Evolutionary conservation across 1,140 invertebrate genomes (phyloP).

Genomic region (Elymnias hypermnestra): DNA sequence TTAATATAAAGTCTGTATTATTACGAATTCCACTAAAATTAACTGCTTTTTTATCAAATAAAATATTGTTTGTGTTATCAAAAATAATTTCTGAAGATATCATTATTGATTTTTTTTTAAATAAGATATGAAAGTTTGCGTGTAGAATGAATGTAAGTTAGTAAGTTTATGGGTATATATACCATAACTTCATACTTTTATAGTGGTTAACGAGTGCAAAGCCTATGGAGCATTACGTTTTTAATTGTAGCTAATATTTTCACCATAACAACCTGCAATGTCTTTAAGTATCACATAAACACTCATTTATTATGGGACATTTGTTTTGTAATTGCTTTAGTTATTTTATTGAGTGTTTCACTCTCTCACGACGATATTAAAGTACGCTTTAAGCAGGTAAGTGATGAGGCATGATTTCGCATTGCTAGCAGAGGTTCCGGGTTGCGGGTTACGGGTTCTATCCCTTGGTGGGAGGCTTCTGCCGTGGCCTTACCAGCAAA

Average conservation of each 20-base stretch:
- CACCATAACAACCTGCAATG: neutral
- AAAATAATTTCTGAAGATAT: constrained; percentile 34
- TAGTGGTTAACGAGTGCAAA: constrained; percentile 29
- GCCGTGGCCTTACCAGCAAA: too few species aligned
- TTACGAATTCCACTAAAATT: constrained; percentile 28
- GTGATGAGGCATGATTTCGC: too few species aligned
- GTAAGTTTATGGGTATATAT: neutral
- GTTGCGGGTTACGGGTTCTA: too few species aligned
- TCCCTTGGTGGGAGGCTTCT: too few species aligned
- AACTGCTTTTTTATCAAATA: constrained; percentile 42
- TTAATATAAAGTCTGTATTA: constrained; percentile 26
- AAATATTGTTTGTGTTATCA: constrained; percentile 42
- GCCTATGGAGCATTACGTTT: constrained; percentile 26
- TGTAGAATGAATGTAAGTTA: neutral
- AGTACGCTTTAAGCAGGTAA: too few species aligned
- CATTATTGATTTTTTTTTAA: neutral
- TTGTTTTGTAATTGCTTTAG: too few species aligned
- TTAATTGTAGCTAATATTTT: constrained; percentile 18
- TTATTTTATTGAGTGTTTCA: too few species aligned
- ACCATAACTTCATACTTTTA: constrained; percentile 23
- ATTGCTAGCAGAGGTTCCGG: too few species aligned
- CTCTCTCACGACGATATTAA: too few species aligned
- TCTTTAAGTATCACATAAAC: neutral
- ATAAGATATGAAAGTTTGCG: neutral
- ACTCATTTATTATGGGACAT: too few species aligned